Evolutionary conservation across 2,797 vertebrate species (phyloP), one percentile per base, ranked within the genome.

Genomic region (Podargus strigoides): DNA sequence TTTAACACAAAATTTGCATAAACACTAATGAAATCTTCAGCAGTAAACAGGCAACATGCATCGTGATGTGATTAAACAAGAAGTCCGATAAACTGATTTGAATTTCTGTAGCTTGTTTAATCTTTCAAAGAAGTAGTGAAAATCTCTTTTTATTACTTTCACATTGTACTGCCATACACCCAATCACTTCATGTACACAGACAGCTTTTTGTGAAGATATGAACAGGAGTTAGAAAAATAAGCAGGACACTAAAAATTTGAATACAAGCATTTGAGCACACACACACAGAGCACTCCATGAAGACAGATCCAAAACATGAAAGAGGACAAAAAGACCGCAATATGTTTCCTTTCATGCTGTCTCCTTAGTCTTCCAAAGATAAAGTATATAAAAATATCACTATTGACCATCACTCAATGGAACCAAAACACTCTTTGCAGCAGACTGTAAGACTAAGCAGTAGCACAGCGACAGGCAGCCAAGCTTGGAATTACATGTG

Each of bases 1-100:
- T 93, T 93, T 88, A 93, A 94, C 37, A 90, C 2, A 82, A 58
- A 67, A 91, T 94, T 89, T 90, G 72, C 92, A 89, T 88, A 86
- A 90, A 63, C 30, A 67, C 46, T 80, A 92, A 87, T 46, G 55
- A 79, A 76, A 91, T 56, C 58, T 76, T 60, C 39, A 16, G 6
- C 63, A 76, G 41, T 86, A 95, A 97, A 88, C 3, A 79, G 30
- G 50, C 24, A 76, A 76, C 34, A 67, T 56, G 60, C 59, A 95
- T 68, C 7, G 1, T 77, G 80, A 95, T 78, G 85, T 91, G 84
- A 94, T 91, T 66, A 92, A 89, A 82, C 30, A 56, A 86, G 39
- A 80, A 94, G 78, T 58, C 72, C 86, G 75, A 91, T 68, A 87
- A 82, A 85, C 41, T 75, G 70, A 85, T 87, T 64, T 27, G 15